Evolutionary conservation across 2,113 vertebrate species (phyloP), one percentile per base, ranked within the genome.

Genomic region (Alouatta palliata): DNA sequence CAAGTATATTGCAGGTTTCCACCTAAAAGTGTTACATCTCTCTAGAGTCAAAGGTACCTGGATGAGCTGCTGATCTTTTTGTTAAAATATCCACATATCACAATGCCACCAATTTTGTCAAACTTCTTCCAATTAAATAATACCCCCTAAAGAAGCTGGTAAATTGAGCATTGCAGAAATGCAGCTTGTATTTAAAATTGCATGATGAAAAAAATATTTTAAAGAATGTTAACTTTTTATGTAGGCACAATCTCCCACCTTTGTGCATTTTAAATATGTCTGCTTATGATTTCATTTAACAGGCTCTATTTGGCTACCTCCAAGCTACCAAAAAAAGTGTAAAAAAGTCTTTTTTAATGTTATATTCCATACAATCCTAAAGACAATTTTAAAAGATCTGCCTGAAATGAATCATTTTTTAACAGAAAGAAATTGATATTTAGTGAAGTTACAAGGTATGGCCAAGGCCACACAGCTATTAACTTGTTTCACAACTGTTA

Each of bases 1-100:
- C 95, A 96, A 90, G 23, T 83, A n/a, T 77, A 81, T 56, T 92
- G 76, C 95, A 96, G 90, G 86, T 96, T 97, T 93, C 47, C 20
- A 97, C n/a, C 56, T 87, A 35, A 66, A 97, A 98, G 73, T 81
- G 12, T 25, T 96, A 93, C 92, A 98, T 97, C 16, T 85, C 54
- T 95, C 88, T 43, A 76, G 58, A 97, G 40, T 92, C 93, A 91
- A 90, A 98, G 73, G 3, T 12, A 94, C 16, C 90, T 82, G 76
- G 94, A 87, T 68, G 19, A 94, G 1, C 45, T 66, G 5, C 12
- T 66, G 32, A 91, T 95, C 16, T 43, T 23, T 95, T 96, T 96
- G 83, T 56, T 95, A 98, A 92, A 96, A 86, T 71, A 96, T 47
- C n/a, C 77, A 19, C 16, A 54, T 71, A 94, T 79, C 56, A 71